Evolutionary conservation across 92 coral and sea anemone species (phyloP).

Genomic region (Palythoa heliodiscus): DNA sequence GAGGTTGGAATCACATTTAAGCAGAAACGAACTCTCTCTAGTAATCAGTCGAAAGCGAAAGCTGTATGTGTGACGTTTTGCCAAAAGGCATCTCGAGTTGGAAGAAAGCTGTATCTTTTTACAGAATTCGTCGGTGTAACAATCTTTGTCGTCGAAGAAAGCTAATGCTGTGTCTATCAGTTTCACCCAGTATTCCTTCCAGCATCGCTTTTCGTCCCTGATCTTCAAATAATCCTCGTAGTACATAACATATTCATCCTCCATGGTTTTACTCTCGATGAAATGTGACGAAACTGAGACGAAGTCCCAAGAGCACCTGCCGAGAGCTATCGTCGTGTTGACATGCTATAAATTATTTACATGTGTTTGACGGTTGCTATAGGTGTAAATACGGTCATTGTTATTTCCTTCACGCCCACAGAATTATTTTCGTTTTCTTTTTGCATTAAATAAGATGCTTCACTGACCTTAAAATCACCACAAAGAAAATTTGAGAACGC

Average conservation of each 20-base stretch:
- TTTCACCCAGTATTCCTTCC: constrained; percentile 78
- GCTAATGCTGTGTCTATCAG: constrained; percentile 55
- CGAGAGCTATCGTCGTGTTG: not conserved
- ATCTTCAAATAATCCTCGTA: constrained; percentile 64
- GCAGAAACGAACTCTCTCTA: constrained; percentile 52
- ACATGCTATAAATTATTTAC: not conserved
- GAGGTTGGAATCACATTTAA: constrained; percentile 79
- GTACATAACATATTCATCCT: constrained; percentile 39
- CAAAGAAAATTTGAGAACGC: not conserved
- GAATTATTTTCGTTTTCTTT: not conserved
- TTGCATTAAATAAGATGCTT: not conserved
- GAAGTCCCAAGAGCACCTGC: not conserved
- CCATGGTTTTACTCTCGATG: not conserved
- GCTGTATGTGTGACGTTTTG: constrained; percentile 74
- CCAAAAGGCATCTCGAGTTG: constrained; percentile 62
- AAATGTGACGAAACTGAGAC: no score
- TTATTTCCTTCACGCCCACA: not conserved
- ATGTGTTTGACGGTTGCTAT: not conserved
- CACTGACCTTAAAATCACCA: not conserved
- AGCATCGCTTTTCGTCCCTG: constrained; percentile 53
- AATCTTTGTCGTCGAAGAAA: constrained; percentile 65
- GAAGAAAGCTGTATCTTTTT: constrained; percentile 60
- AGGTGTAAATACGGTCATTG: not conserved
- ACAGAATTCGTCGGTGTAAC: constrained; percentile 56
- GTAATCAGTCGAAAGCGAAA: constrained; percentile 77